Conservation (phyloP, 2,888 invertebrate species). For the Sarcophaga carnaria region DNA sequence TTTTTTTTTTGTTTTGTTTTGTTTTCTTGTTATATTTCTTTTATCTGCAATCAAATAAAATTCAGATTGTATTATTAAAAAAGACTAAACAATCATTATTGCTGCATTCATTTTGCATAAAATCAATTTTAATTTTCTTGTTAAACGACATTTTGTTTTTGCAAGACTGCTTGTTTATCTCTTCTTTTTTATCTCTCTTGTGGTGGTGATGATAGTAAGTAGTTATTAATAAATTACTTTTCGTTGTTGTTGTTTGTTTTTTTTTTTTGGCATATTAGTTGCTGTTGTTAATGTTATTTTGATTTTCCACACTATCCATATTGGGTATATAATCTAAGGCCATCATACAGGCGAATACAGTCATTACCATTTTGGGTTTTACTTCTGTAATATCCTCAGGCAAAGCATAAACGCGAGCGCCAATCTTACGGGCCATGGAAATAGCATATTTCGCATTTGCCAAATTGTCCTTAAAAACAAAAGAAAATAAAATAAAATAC, state of each 20-base stretch:
- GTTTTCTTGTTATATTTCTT: constrained; percentile 23
- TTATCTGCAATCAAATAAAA: constrained; percentile 62
- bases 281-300: constrained; percentile 77
- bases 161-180: constrained; percentile 59
- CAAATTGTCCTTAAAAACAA: constrained; percentile 88
- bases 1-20: too few species aligned
- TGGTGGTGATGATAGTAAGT: constrained; percentile 47
- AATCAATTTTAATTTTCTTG: constrained; percentile 52
- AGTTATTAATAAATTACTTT: constrained; percentile 43
- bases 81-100: constrained; percentile 67
- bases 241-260: constrained; percentile 68
- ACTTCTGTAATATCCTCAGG: constrained; percentile 99
- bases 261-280: constrained; percentile 68
- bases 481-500: background rate
- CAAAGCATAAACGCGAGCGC: constrained; percentile 98
- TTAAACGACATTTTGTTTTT: constrained; percentile 46
- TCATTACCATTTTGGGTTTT: constrained; percentile 99
- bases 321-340: constrained; percentile 96
- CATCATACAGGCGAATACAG: constrained; percentile 99
- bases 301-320: constrained; percentile 85
- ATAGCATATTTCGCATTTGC: constrained; percentile 99
- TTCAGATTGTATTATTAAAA: constrained; percentile 54
- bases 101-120: constrained; percentile 49
- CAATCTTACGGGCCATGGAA: constrained; percentile 98
- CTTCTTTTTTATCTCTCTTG: constrained; percentile 33